Conservation (phyloP, 2,797 vertebrate species). For the Hydrophis major region DNA sequence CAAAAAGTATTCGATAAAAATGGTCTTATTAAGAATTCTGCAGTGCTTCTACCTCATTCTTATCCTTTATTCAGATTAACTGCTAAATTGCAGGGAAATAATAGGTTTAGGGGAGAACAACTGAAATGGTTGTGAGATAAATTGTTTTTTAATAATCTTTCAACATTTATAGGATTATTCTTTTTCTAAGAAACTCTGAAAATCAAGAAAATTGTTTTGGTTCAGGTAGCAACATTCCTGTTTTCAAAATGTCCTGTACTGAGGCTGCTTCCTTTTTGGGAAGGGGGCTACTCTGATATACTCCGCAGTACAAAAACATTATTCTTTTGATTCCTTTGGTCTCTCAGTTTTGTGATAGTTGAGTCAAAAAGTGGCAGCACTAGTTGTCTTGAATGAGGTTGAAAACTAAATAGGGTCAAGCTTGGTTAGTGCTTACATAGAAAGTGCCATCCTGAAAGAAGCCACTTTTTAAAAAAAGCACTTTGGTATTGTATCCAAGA, state of each 20-base stretch:
- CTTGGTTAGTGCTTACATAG: not conserved
- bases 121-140: not conserved
- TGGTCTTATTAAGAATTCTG: not conserved
- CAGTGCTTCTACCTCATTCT: not conserved
- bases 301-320: not conserved
- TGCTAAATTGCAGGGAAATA: not conserved
- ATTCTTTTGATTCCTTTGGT: constrained; percentile 50
- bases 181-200: not conserved
- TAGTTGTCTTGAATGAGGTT: not conserved
- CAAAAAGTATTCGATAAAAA: not conserved
- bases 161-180: not conserved
- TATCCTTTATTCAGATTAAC: not conserved
- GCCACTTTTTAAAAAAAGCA: not conserved
- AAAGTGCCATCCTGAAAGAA: not conserved
- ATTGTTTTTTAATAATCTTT: not conserved
- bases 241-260: constrained; percentile 39
- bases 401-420: not conserved
- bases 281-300: not conserved
- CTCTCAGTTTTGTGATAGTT: not conserved
- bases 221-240: constrained; percentile 40
- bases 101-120: not conserved
- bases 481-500: not conserved
- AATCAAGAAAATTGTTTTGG: constrained; percentile 25
- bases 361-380: not conserved
- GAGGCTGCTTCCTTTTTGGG: constrained; percentile 3